phyloP scores from a whole-genome alignment of 53 echinoderm and acorn worm genomes.

The Apostichopus leukothele region DNA sequence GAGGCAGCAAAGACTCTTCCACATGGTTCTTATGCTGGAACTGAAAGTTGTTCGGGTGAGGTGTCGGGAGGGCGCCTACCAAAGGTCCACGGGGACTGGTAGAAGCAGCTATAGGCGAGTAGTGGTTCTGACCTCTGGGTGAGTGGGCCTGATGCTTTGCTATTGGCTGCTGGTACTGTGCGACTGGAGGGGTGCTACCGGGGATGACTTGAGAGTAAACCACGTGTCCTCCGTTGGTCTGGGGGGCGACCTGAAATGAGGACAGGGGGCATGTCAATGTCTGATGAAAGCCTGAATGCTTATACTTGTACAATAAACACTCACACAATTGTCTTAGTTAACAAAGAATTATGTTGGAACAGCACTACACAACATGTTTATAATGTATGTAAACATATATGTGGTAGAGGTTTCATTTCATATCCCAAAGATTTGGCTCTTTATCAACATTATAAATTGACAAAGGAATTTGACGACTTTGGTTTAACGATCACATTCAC shows the following conservation, averaged over 20 bases:
- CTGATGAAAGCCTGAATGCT: too few relatives aligned
- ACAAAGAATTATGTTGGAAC: background rate
- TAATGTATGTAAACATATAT: background rate
- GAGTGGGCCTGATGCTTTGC: conserved; percentile 26
- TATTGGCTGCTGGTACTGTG: conserved; percentile 47
- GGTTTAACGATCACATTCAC: conserved; percentile 24
- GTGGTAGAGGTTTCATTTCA: conserved; percentile 45
- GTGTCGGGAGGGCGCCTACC: conserved; percentile 21
- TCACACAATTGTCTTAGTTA: background rate
- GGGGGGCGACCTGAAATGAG: background rate
- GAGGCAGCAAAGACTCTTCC: conserved; percentile 25
- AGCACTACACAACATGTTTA: background rate
- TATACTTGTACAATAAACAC: too few relatives aligned
- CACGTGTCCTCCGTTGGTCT: conserved; percentile 36
- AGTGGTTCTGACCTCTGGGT: conserved; percentile 14
- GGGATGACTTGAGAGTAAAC: conserved; percentile 23
- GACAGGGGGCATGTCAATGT: background rate
- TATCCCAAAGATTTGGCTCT: conserved; percentile 96
- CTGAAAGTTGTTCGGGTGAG: conserved; percentile 49
- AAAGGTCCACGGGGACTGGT: conserved; percentile 20
- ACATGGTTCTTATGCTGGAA: conserved; percentile 61
- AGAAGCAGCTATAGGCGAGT: conserved; percentile 33
- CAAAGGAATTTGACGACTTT: conserved; percentile 94
- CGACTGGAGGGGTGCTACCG: conserved; percentile 2
- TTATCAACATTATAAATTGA: conserved; percentile 49